A percentile compares a stretch with the other conserved stretches of the same genome.
These are phyloP conservation scores for Ochropacha duplaris DNA, from an alignment of 2,888 invertebrate species.

Conservation along the genomic window DNA sequence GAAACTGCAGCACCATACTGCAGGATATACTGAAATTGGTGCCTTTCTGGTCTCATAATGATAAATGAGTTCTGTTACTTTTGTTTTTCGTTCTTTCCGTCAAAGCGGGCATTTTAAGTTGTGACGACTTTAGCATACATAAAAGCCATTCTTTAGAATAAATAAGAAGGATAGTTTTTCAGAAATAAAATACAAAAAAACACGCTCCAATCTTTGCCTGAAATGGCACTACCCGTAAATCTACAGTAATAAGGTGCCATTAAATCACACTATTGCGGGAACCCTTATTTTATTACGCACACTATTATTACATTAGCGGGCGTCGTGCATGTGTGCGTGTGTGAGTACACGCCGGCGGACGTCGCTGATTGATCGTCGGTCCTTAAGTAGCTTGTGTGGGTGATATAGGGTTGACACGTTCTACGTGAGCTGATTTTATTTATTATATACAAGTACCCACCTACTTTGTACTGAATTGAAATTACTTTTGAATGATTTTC, in stretches of 20 bases:
- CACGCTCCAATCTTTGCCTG: background rate
- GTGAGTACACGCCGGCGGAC: background rate
- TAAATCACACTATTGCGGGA: conserved; percentile 4
- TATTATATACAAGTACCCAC: background rate
- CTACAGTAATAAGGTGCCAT: background rate
- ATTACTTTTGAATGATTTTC: conserved; percentile 10
- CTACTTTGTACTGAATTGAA: conserved; percentile 3
- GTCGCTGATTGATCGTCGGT: conserved; percentile 43
- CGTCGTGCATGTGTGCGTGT: background rate
- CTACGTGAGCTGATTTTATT: conserved; percentile 22
- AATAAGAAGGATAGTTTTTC: too few relatives aligned
- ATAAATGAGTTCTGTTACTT: too few relatives aligned
- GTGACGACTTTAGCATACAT: too few relatives aligned
- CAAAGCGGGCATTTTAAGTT: too few relatives aligned
- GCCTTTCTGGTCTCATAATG: too few relatives aligned
- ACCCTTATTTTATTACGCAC: conserved; percentile 42
- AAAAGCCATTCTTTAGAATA: too few relatives aligned
- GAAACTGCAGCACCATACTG: too few relatives aligned
- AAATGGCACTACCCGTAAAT: conserved; percentile 1
- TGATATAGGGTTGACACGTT: conserved; percentile 41
- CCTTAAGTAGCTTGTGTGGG: conserved; percentile 30
- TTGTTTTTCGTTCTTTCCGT: too few relatives aligned
- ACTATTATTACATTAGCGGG: conserved; percentile 32
- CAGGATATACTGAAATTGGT: too few relatives aligned
- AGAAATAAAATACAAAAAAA: conserved; percentile 1